Evolutionary conservation across 2,113 vertebrate species (phyloP), one percentile per base, ranked within the genome.

Genomic region (Mustelus asterias): DNA sequence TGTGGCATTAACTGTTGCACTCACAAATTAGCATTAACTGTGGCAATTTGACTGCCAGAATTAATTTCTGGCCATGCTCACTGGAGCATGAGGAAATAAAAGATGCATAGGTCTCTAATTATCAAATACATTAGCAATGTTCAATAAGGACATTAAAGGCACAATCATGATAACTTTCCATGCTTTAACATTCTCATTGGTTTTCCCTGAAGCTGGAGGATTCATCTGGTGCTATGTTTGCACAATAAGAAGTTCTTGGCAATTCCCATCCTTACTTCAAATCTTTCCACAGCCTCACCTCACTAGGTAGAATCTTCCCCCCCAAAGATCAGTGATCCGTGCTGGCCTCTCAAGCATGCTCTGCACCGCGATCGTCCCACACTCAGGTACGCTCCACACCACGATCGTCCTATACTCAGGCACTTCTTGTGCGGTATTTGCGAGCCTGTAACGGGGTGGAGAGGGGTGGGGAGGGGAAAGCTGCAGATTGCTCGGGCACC

Each of bases 1-100:
- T 83, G 80, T 8, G 20, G 20, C n/a, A 16, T 65, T 65, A 65
- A 93, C 89, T 93, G 89, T 37, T 93, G 60, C 60, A 65, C 8
- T 20, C 33, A 93, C 89, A 93, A 65, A 93, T 93, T 37, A 93
- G 89, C 63, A 93, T 65, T 65, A 65, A 37, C 60, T 93, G 7
- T 37, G 89, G 33, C 60, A 65, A 37, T 93, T 10, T 18, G 63
- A 93, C 37, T 67, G n/a, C 60, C 33, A 65, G 14, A 65, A 63
- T 92, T 63, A 92, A 63, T 92, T 63, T n/a, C 29, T 93, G 60
- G 89, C 16, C 60, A 83, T 83, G 16, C 80, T 83, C n/a, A 37
- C 8, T 41, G 22, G 18, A 37, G 60, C 8, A 37, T 93, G 60
- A 83, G 80, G 80, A 83, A 83, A 83, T 44, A 41, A 83, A 83